A percentile compares a stretch with the other conserved stretches of the same genome.
Conservation (phyloP, 2,113 vertebrate genomes). For the Plecturocebus donacophilus region DNA sequence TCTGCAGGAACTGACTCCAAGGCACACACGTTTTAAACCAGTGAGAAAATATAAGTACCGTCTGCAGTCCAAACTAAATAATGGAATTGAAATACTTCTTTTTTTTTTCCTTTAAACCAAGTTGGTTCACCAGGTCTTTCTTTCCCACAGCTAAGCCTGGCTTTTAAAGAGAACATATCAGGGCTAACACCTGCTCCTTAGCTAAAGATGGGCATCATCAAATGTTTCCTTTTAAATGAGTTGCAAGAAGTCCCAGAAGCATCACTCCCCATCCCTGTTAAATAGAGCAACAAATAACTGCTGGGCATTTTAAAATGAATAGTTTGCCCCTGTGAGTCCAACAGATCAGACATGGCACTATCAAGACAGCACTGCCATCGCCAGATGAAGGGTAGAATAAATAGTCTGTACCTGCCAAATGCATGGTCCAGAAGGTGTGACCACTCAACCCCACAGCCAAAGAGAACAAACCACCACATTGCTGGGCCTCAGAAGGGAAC, state of each 20-base stretch:
- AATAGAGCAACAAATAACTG: background rate
- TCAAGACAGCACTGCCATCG: background rate
- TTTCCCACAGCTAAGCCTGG: background rate
- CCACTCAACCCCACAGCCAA: too few species aligned
- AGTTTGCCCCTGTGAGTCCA: background rate
- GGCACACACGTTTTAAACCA: background rate
- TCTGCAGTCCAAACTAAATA: background rate
- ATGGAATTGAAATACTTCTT: background rate
- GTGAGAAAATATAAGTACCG: background rate
- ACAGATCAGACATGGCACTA: background rate
- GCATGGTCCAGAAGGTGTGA: background rate
- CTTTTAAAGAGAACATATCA: background rate
- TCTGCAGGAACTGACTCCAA: background rate
- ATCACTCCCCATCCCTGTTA: background rate
- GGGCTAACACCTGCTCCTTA: background rate
- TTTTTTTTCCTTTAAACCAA: background rate
- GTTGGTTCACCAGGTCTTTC: background rate
- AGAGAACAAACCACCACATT: background rate
- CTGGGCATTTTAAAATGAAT: background rate
- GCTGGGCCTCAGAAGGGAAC: background rate
- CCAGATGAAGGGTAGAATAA: background rate
- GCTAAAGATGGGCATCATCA: background rate
- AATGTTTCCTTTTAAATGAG: background rate
- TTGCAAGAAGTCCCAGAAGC: background rate
- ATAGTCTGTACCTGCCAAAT: fast-evolving